Conservation (phyloP, 2,113 vertebrate genomes). For the Ceuthmochares aereus region DNA sequence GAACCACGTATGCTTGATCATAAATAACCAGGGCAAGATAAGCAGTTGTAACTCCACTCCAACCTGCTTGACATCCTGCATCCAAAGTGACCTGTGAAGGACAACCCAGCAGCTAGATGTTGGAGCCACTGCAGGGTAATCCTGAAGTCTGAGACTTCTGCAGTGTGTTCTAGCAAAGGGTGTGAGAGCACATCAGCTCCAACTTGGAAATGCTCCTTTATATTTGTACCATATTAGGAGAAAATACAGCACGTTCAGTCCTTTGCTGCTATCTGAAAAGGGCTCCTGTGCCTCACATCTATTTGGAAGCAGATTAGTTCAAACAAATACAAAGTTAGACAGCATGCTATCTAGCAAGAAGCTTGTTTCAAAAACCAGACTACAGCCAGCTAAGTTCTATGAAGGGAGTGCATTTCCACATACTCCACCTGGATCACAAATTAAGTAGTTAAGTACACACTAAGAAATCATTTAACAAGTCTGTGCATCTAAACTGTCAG, state of each 20-base stretch:
- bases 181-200: not conserved
- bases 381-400: not conserved
- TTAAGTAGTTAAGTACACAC: not conserved
- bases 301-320: not conserved
- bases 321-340: not conserved
- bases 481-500: not conserved
- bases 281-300: not conserved
- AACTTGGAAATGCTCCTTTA: not conserved
- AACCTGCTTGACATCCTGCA: not conserved
- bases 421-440: not conserved
- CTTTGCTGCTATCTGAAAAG: not conserved
- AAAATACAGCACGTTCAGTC: not conserved
- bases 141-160: not conserved
- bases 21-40: not conserved
- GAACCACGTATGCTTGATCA: fast-evolving
- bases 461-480: not conserved
- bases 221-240: fast-evolving
- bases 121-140: not conserved
- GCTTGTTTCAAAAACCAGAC: not conserved
- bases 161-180: not conserved
- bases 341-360: not conserved
- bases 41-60: not conserved
- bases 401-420: not conserved
- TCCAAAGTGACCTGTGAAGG: not conserved
- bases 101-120: not conserved